Evolutionary conservation across 2,113 vertebrate genomes (phyloP), one percentile per base, ranked within the genome.

Genomic region (Acinonyx jubatus): DNA sequence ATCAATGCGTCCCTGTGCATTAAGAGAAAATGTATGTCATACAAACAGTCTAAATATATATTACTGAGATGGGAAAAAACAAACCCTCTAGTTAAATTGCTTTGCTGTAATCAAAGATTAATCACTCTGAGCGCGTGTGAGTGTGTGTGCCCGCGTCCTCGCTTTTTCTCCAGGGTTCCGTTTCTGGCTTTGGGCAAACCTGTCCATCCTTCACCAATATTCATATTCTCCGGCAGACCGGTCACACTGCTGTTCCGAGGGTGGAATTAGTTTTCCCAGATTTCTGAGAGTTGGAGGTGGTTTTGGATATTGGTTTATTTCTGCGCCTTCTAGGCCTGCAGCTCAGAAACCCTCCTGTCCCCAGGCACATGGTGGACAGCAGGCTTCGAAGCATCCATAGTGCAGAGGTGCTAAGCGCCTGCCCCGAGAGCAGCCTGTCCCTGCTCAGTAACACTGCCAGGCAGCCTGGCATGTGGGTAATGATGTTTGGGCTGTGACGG

Each of bases 11-110:
- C 98, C 98, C 97, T 98, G 96, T 95, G 74, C 94, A 89, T 90
- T 95, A 94, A 79, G 97, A 96, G 96, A 98, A 97, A 98, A 98
- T 97, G 97, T 74, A 87, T 91, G 89, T 81, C 97, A 96, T 73
- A 96, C 78, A 96, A 97, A 97, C 92, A 96, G 86, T 93, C 96
- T 97, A 97, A 97, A 96, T 93, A 96, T 71, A 85, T 81, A 95
- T 94, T 97, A 97, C 97, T 80, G 97, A 82, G 98, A 98, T 96
- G 96, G 89, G 98, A 97, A 65, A 82, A 91, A 97, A 97, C 89
- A 98, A 98, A 98, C 95, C 89, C 94, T 98, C 98, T 97, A 97
- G 97, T 98, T 98, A 98, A 98, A 97, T 27, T 84, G 96, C 98
- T 98, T 97, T 96, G 94, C 95, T 85, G 90, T 95, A 96, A 98